Conservation (phyloP, 2,888 invertebrate genomes). For the Troides aeacus region DNA sequence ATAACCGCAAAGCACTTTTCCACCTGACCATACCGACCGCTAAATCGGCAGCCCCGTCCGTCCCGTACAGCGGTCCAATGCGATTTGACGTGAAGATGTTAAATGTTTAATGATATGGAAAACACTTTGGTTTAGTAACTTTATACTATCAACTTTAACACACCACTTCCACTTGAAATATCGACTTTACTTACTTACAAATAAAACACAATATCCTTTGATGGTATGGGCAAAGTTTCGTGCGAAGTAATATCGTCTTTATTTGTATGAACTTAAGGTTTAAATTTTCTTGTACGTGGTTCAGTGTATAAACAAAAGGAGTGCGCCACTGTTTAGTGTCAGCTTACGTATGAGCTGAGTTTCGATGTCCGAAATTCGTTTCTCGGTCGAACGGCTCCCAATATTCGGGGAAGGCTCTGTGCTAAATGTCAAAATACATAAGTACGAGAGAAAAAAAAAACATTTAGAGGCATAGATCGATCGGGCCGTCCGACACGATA, state of each 20-base stretch:
- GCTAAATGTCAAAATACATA: slow-evolving; percentile 36
- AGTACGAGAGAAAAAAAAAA: slow-evolving; percentile 8
- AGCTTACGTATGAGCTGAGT: slow-evolving; percentile 64
- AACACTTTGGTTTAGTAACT: slow-evolving; percentile 71
- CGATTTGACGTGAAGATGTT: slow-evolving; percentile 69
- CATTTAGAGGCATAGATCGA: background rate
- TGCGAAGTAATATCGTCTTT: slow-evolving; percentile 33
- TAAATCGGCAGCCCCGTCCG: slow-evolving; percentile 44
- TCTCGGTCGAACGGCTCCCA: slow-evolving; percentile 54
- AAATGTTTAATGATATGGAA: slow-evolving; percentile 70
- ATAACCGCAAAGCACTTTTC: slow-evolving; percentile 8
- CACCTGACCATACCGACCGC: slow-evolving; percentile 31
- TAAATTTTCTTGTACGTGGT: slow-evolving; percentile 28
- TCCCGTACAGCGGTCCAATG: slow-evolving; percentile 53
- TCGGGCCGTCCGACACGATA: background rate
- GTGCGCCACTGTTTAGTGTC: slow-evolving; percentile 74
- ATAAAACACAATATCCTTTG: slow-evolving; percentile 35
- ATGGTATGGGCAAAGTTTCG: background rate
- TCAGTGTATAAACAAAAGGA: slow-evolving; percentile 47
- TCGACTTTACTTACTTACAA: slow-evolving; percentile 25
- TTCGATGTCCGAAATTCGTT: slow-evolving; percentile 67
- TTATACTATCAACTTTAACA: slow-evolving; percentile 48
- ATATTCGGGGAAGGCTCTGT: slow-evolving; percentile 47
- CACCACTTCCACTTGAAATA: slow-evolving; percentile 33
- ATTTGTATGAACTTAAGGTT: too few species aligned